phyloP scores from a whole-genome alignment of 2,797 vertebrate genomes.

The Micropoecilia bifurca region DNA sequence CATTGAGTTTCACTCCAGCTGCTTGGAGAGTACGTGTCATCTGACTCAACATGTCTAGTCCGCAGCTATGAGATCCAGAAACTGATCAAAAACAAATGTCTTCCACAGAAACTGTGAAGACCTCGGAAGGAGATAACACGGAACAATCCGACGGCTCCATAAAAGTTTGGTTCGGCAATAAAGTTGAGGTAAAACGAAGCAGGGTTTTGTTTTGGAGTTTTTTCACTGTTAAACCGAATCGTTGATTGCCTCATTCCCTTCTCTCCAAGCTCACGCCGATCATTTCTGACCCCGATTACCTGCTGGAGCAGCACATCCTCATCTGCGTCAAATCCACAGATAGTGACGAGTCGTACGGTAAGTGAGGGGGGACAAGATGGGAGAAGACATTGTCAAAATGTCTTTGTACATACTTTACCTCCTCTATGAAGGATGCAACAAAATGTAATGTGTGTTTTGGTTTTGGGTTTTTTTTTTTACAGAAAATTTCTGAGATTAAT shows the following conservation, averaged over 20 bases:
- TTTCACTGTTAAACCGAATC: not conserved
- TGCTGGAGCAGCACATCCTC: slow-evolving; percentile 96
- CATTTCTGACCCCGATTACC: slow-evolving; percentile 96
- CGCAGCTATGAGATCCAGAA: not conserved
- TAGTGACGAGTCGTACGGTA: slow-evolving; percentile 96
- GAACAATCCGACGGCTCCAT: slow-evolving; percentile 87
- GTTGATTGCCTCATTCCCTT: not conserved
- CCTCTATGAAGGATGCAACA: too few species aligned
- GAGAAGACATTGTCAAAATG: too few species aligned
- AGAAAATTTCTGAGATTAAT: too few species aligned
- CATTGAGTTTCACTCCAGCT: slow-evolving; percentile 96
- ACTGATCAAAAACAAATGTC: slow-evolving; percentile 10
- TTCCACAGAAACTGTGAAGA: slow-evolving; percentile 90
- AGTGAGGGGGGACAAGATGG: slow-evolving; percentile 11
- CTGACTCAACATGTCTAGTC: not conserved
- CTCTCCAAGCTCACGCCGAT: slow-evolving; percentile 92
- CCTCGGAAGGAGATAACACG: slow-evolving; percentile 92
- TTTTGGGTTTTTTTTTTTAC: too few species aligned
- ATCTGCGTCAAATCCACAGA: slow-evolving; percentile 96
- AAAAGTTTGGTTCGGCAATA: slow-evolving; percentile 88
- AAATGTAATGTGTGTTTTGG: too few species aligned
- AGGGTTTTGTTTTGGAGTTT: not conserved
- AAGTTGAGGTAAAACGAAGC: slow-evolving; percentile 87
- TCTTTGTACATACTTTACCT: too few species aligned
- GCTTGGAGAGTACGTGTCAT: slow-evolving; percentile 89